Evolutionary conservation across 1,140 invertebrate genomes (phyloP).

Genomic region (Eriosoma lanigerum): DNA sequence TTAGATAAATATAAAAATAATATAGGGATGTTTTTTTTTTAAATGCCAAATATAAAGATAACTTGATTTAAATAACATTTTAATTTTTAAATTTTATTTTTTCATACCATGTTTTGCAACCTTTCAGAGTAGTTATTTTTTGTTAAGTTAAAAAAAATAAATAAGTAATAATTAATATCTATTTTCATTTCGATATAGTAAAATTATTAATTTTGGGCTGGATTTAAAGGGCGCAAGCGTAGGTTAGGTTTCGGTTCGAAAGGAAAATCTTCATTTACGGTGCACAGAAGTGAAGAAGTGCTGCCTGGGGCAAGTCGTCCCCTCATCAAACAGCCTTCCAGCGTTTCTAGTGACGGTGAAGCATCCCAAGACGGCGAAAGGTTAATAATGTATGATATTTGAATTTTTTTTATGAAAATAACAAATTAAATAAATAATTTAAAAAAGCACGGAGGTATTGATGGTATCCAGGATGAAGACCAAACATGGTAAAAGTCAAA

Average conservation of each 20-base stretch:
- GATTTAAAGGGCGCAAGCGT: conserved; percentile 80
- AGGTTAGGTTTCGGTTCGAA: conserved; percentile 92
- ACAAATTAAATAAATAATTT: conserved; percentile 9
- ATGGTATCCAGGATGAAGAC: conserved; percentile 48
- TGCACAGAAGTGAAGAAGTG: conserved; percentile 93
- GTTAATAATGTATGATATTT: conserved; percentile 61
- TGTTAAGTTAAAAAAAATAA: too few relatives aligned
- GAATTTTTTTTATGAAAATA: conserved; percentile 20
- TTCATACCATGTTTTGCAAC: background rate
- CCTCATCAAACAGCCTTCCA: conserved; percentile 77
- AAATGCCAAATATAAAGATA: background rate
- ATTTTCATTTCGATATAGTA: conserved; percentile 10
- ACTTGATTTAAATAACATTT: background rate
- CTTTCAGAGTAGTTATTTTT: background rate
- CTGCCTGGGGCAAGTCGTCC: conserved; percentile 80
- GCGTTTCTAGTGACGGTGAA: conserved; percentile 89
- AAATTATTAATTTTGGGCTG: conserved; percentile 50
- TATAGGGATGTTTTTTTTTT: background rate
- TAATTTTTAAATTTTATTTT: background rate
- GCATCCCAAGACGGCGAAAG: conserved; percentile 79
- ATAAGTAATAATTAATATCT: background rate
- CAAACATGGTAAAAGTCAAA: conserved; percentile 51
- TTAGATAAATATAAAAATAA: background rate
- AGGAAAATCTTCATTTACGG: conserved; percentile 90
- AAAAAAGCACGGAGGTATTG: conserved; percentile 35